Percentiles rank a stretch among this genome's conserved stretches.
These are phyloP conservation scores for Gobionotothen gibberifrons DNA, from an alignment of 2,797 vertebrate genomes.

Conservation along the genomic window DNA sequence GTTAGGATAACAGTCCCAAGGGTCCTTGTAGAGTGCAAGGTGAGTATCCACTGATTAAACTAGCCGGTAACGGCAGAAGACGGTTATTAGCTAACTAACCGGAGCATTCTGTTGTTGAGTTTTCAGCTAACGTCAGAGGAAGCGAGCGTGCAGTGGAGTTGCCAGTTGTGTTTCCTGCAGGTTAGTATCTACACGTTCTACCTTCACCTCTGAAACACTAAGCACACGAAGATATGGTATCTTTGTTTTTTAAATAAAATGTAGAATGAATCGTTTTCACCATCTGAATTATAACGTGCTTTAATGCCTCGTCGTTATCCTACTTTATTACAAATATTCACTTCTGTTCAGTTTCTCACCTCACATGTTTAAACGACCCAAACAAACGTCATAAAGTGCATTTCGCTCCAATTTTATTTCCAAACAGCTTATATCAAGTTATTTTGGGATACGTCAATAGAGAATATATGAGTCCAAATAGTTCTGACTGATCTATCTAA, in stretches of 20 bases:
- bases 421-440: background rate
- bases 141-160: conserved; percentile 5
- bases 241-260: no score
- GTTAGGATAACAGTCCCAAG: background rate
- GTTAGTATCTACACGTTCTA: background rate
- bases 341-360: background rate
- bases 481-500: background rate
- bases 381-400: background rate
- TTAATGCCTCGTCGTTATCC: no score
- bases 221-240: background rate
- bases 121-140: background rate
- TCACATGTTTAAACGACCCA: background rate
- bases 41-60: background rate
- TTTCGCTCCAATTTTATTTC: background rate
- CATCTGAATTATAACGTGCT: no score
- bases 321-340: background rate
- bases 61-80: background rate
- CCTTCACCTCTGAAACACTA: background rate
- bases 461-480: background rate
- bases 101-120: background rate
- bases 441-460: background rate
- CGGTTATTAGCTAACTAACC: conserved; percentile 18
- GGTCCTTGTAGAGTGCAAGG: background rate
- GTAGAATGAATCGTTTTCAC: background rate
- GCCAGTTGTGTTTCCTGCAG: conserved; percentile 37